Percentiles rank a stretch among this genome's conserved stretches.
phyloP scores from a whole-genome alignment of 2,888 invertebrate species.

The Xestia c-nigrum region DNA sequence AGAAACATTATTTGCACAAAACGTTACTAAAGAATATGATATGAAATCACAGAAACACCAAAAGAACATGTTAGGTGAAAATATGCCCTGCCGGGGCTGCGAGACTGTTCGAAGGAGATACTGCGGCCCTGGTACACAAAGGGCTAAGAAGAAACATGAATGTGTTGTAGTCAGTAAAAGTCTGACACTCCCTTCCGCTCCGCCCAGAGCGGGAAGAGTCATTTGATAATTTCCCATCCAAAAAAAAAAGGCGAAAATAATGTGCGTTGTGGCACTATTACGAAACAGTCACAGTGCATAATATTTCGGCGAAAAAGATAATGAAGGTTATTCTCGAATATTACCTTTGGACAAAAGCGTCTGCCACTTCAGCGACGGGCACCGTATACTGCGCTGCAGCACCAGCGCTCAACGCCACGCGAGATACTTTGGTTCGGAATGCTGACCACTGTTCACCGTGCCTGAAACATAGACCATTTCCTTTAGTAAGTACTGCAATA shows the following conservation, averaged over 20 bases:
- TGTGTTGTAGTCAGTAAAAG: too few relatives aligned
- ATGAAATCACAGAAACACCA: not conserved
- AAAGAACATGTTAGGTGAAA: not conserved
- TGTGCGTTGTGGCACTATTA: not conserved
- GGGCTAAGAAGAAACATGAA: too few relatives aligned
- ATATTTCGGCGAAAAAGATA: not conserved
- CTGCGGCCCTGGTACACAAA: too few relatives aligned
- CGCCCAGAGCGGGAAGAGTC: too few relatives aligned
- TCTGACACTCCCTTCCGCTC: too few relatives aligned
- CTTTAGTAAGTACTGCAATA: not conserved
- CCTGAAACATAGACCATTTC: slow-evolving; percentile 80
- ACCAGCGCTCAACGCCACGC: slow-evolving; percentile 94
- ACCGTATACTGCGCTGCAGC: slow-evolving; percentile 93
- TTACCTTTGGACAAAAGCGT: slow-evolving; percentile 92
- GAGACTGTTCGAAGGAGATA: too few relatives aligned
- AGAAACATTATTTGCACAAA: not conserved
- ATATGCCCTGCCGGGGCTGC: too few relatives aligned
- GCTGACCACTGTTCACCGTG: slow-evolving; percentile 96
- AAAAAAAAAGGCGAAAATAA: too few relatives aligned
- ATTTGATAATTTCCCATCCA: too few relatives aligned
- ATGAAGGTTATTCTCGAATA: not conserved
- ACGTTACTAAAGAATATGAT: too few relatives aligned
- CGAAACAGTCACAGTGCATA: not conserved
- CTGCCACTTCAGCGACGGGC: slow-evolving; percentile 93
- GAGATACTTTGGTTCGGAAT: slow-evolving; percentile 94